Evolutionary conservation across 2,113 vertebrate species (phyloP), one percentile per base, ranked within the genome.

Genomic region (Candoia aspera): DNA sequence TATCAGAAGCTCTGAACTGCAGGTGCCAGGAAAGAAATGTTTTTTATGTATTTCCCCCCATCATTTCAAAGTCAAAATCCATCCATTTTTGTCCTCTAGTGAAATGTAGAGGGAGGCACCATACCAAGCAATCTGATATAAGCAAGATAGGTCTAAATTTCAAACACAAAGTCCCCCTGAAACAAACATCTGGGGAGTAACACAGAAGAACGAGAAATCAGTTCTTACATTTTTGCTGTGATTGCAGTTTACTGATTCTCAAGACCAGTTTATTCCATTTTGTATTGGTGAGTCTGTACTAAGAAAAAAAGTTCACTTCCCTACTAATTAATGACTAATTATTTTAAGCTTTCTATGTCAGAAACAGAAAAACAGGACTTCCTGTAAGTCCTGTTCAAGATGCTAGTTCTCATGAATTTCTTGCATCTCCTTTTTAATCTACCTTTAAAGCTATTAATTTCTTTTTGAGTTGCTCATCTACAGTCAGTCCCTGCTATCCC

Each of bases 41-140:
- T 92, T 87, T 94, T 96, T 91, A 11, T 26, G 10, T 92, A 83
- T 94, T 94, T 94, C 15, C 12, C 17, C 21, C 73, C 93, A 79
- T 84, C 88, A 86, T 87, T 96, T 95, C 94, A 73, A 92, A 95
- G 87, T 62, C 89, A 94, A 94, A 96, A 96, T 90, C 79, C 68
- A 91, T 87, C 90, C 55, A 0, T 8, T 94, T 94, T 92, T 24
- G 1, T 93, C 91, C 49, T 93, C 84, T 42, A 93, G 79, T 15
- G 79, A 96, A 90, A 93, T 53, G 24, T 42, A 95, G 93, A 64
- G 53, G 58, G 19, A 88, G 90, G 87, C 46, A 46, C 84, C 79
- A 2, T 53, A 21, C 87, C 91, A 2, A 26, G 37, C 4, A 17
- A 54, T 91, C 90, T 89, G 92, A 89, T 90, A 79, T 79, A 95